Evolutionary conservation across 1,140 invertebrate species (phyloP), one percentile per base, ranked within the genome.

Genomic region (Drosophila triauraria): DNA sequence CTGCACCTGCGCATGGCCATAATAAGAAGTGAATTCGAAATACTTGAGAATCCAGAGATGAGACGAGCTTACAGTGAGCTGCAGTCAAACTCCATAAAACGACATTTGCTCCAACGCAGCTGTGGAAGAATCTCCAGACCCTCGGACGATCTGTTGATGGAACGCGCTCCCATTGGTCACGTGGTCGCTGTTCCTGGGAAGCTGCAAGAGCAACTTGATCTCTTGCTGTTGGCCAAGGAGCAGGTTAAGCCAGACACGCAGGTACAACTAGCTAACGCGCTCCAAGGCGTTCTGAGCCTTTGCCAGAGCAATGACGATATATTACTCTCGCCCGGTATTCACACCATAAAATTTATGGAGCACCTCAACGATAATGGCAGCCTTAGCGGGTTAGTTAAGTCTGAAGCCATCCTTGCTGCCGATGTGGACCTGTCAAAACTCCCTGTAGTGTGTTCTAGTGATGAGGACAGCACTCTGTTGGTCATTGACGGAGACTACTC

Each of bases 21-120:
- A 86, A 95, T 95, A 38, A 94, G 94, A 65, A 93, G 93, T n/a
- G 95, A 95, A 72, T 93, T 95, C 72, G 94, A 95, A 61, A 92
- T 95, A 9, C 76, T 95, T 0, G 95, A 95, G 80, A 95, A 95
- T 91, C 94, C 94, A 3, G 92, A 93, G 4, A 93, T 95, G 91
- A 92, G 95, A 46, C 92, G 93, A 7, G 93, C 95, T 47, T 92
- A 91, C 51, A 82, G 91, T 48, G 91, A 78, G 88, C 47, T 68
- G 12, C 77, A 87, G 25, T 68, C 75, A 6, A 82, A 80, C 92
- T 23, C 80, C 79, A 10, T 91, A 70, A 63, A 80, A 42, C 51
- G 82, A 0, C 59, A 80, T 43, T 13, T 69, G 48, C 17, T 80
- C n/a, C 72, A 68, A 17, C 68, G 76, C 46, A 67, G 48, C 38